Percentiles rank a stretch among this genome's conserved stretches.
Evolutionary conservation across 2,797 vertebrate genomes (phyloP).

Genomic region (Thripadectes ignobilis): DNA sequence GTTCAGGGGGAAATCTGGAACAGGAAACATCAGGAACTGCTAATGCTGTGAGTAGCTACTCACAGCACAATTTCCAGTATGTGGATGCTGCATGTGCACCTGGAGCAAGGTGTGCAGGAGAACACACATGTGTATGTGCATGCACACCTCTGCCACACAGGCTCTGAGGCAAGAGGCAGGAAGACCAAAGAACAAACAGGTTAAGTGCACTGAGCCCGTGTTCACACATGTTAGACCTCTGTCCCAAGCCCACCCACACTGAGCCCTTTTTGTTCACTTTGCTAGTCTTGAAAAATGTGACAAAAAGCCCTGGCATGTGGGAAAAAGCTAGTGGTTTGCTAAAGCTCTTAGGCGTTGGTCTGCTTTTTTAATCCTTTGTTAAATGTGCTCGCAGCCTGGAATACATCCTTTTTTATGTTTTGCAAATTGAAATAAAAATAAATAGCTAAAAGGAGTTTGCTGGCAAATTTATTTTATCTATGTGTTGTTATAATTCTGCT

Average conservation of each 20-base stretch:
- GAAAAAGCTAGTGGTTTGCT: neutral
- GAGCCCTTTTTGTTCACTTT: neutral
- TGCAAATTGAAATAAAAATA: neutral
- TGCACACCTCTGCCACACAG: accelerated
- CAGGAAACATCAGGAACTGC: neutral
- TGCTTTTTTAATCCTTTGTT: neutral
- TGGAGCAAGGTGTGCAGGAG: neutral
- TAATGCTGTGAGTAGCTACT: neutral
- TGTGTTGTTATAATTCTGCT: neutral
- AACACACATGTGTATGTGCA: accelerated
- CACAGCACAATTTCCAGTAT: neutral
- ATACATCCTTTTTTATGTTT: neutral
- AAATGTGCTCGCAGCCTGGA: neutral
- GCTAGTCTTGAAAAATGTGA: neutral
- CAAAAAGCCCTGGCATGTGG: neutral
- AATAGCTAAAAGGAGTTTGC: neutral
- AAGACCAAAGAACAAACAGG: neutral
- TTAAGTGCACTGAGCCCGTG: neutral
- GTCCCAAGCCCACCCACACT: neutral
- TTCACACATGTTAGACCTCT: neutral
- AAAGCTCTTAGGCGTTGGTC: neutral
- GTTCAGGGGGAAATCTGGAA: neutral
- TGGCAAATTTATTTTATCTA: neutral
- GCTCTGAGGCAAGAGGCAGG: neutral
- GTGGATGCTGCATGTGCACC: accelerated